Evolutionary conservation across 2,888 invertebrate genomes (phyloP).

Genomic region (Teinopalpus imperialis): DNA sequence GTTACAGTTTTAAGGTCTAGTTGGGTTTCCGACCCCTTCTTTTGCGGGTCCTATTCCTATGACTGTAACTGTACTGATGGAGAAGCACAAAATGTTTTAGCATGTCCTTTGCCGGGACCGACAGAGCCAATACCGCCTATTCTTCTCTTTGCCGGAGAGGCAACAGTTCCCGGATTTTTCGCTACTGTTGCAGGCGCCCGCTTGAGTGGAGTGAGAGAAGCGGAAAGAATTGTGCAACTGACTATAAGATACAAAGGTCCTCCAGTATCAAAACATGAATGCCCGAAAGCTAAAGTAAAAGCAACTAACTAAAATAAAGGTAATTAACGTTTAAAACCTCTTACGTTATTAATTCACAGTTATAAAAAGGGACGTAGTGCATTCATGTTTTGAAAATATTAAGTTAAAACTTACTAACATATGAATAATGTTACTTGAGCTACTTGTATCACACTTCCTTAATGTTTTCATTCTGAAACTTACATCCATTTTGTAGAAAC

Average conservation of each 20-base stretch:
- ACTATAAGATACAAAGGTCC: slow-evolving; percentile 78
- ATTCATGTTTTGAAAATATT: too few relatives aligned
- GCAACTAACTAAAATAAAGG: too few relatives aligned
- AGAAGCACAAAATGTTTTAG: slow-evolving; percentile 71
- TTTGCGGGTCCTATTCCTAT: slow-evolving; percentile 86
- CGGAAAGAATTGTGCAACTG: slow-evolving; percentile 86
- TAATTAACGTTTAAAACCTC: too few relatives aligned
- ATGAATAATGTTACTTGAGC: too few relatives aligned
- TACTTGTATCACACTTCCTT: too few relatives aligned
- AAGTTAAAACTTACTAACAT: too few relatives aligned
- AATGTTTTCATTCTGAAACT: too few relatives aligned
- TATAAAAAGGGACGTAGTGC: too few relatives aligned
- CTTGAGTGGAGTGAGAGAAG: slow-evolving; percentile 89
- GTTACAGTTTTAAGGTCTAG: slow-evolving; percentile 84
- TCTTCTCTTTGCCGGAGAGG: slow-evolving; percentile 91
- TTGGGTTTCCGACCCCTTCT: slow-evolving; percentile 88
- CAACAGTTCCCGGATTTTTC: slow-evolving; percentile 87
- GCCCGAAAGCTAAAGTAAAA: slow-evolving; percentile 4
- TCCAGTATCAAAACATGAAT: slow-evolving; percentile 44
- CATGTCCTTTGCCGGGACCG: slow-evolving; percentile 84
- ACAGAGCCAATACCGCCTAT: slow-evolving; percentile 84
- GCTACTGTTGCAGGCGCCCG: slow-evolving; percentile 90
- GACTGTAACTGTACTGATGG: slow-evolving; percentile 64
- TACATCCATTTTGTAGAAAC: slow-evolving; percentile 34
- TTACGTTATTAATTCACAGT: too few relatives aligned